A percentile compares a stretch with the other conserved stretches of the same genome.
These are phyloP conservation scores for Gerris lacustris DNA, from an alignment of 2,888 invertebrate genomes.

Conservation along the genomic window DNA sequence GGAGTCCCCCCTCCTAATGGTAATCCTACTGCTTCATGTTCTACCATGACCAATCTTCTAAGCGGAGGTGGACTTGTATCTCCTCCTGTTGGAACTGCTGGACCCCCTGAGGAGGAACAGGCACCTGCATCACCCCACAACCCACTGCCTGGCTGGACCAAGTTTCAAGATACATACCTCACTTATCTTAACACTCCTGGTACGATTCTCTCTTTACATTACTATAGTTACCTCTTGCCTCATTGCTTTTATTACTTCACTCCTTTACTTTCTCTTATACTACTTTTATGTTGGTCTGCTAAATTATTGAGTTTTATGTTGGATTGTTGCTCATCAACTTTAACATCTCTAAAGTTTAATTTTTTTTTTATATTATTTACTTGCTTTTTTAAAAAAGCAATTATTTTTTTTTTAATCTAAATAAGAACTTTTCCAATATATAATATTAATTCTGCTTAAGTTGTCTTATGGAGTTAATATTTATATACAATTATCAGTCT, in stretches of 20 bases:
- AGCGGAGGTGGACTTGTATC: constrained; percentile 23
- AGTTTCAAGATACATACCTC: constrained; percentile 45
- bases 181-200: constrained; percentile 36
- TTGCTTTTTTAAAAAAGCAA: too few species aligned
- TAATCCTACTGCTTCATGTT: constrained; percentile 34
- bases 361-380: too few species aligned
- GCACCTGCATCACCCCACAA: constrained; percentile 40
- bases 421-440: too few species aligned
- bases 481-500: too few species aligned
- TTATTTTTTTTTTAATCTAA: too few species aligned
- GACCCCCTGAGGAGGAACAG: constrained; percentile 30
- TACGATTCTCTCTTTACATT: constrained; percentile 30
- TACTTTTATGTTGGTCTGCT: too few species aligned
- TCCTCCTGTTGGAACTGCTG: constrained; percentile 17
- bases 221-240: constrained; percentile 3
- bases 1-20: constrained; percentile 8
- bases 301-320: too few species aligned
- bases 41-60: constrained; percentile 48
- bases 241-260: not conserved
- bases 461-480: too few species aligned
- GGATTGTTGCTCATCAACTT: too few species aligned
- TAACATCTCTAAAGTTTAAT: too few species aligned
- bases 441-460: too few species aligned
- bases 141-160: constrained; percentile 41
- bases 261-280: not conserved